These are phyloP conservation scores for Pasiphila rectangulata DNA, from an alignment of 2,888 invertebrate genomes.

Conservation along the genomic window DNA sequence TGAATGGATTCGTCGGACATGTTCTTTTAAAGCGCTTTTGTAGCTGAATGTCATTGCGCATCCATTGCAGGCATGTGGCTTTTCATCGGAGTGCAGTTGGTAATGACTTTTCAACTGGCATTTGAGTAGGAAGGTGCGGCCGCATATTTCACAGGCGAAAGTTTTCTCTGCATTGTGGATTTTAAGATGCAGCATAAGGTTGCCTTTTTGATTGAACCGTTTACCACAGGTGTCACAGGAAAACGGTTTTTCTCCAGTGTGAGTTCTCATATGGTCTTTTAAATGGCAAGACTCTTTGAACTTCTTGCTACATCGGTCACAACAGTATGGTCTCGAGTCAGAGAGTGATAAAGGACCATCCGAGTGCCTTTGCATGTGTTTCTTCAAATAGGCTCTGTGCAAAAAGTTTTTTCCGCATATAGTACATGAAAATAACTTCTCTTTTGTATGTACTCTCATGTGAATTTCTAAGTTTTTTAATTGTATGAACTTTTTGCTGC, in stretches of 20 bases:
- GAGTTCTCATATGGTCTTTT: conserved; percentile 5
- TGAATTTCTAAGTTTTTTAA: conserved; percentile 3
- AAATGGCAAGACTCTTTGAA: conserved; percentile 1
- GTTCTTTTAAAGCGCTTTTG: conserved; percentile 1
- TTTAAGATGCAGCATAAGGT: conserved; percentile 1
- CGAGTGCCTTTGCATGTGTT: background rate
- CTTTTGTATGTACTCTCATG: conserved; percentile 5
- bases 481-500: conserved; percentile 4
- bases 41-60: conserved; percentile 9
- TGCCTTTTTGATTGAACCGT: conserved; percentile 5
- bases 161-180: conserved; percentile 11
- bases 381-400: background rate
- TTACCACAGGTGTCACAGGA: conserved; percentile 7
- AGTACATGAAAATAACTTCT: conserved; percentile 3
- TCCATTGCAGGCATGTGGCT: conserved; percentile 1
- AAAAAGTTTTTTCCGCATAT: conserved; percentile 1
- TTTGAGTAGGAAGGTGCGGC: conserved; percentile 6
- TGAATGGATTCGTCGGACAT: background rate
- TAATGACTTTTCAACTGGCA: conserved; percentile 3
- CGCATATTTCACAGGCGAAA: conserved; percentile 11
- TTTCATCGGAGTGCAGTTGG: background rate
- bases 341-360: background rate
- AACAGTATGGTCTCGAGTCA: conserved; percentile 2
- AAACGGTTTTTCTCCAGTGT: conserved; percentile 7
- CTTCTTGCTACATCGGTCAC: conserved; percentile 10